phyloP scores from a whole-genome alignment of 1,140 invertebrate genomes.

The Sesamia nonagrioides region DNA sequence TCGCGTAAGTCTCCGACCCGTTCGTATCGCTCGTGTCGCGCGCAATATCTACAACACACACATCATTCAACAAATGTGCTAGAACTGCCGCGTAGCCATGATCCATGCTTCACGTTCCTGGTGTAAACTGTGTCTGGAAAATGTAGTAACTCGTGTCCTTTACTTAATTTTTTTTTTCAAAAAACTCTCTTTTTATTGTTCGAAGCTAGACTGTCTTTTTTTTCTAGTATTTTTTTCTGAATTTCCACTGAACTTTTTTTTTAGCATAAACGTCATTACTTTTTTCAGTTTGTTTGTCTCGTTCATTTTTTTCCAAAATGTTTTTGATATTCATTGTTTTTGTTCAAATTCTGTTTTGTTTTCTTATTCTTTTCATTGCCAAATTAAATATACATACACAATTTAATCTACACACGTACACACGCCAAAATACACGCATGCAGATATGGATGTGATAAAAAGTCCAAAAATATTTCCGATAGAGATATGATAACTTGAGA shows the following conservation, averaged over 20 bases:
- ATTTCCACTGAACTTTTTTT: slow-evolving; percentile 39
- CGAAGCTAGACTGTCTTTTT: slow-evolving; percentile 22
- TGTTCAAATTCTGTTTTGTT: neutral
- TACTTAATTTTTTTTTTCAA: neutral
- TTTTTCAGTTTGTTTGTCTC: slow-evolving; percentile 8
- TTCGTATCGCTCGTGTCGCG: slow-evolving; percentile 86
- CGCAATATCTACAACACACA: slow-evolving; percentile 83
- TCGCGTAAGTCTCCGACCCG: slow-evolving; percentile 60
- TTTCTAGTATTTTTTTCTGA: slow-evolving; percentile 33
- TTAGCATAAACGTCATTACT: neutral
- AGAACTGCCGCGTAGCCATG: slow-evolving; percentile 41
- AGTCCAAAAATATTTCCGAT: slow-evolving; percentile 16
- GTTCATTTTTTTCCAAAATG: neutral
- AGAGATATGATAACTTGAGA: neutral
- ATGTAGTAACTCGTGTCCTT: slow-evolving; percentile 3
- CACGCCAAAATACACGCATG: slow-evolving; percentile 43
- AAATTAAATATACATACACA: slow-evolving; percentile 37
- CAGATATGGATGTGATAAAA: slow-evolving; percentile 36
- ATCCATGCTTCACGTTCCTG: neutral
- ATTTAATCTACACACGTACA: slow-evolving; percentile 36
- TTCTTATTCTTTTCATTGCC: slow-evolving; percentile 33
- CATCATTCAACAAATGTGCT: slow-evolving; percentile 59
- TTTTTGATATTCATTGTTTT: neutral
- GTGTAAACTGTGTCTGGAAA: neutral
- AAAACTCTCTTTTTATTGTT: slow-evolving; percentile 6